Base-by-base conservation (phyloP, 2,113 vertebrate species). In the Zosterops borbonicus region DNA sequence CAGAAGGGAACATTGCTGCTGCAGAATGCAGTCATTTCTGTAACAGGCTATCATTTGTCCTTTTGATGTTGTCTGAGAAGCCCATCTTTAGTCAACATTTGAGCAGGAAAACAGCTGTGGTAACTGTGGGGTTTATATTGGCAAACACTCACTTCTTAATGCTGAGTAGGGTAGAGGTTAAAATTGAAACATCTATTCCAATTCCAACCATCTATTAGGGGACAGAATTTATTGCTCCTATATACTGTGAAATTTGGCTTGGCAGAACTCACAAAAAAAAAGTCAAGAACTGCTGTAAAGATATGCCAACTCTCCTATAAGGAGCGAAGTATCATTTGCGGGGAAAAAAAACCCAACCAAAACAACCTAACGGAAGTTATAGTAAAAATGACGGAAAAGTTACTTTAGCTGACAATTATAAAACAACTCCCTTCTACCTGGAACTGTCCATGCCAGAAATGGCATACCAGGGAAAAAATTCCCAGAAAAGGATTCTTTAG, bases 81-180 rank as follows among this genome's bases (percentile, higher is more conserved):
- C 24, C 67, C 56, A 52, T 78, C 49, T 95, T 89, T 53, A 87
- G 63, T 31, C 41, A 42, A 58, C 20, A 14, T 56, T 49, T 85
- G 41, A 91, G 62, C 29, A 94, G 59, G 63, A 92, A 92, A 96
- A 88, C 79, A 92, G n/a, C 68, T 77, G 70, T 85, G 24, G 67
- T 59, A 83, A 58, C 42, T 41, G 8, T 49, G 59, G 68, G 35
- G 71, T 80, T 95, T 93, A 18, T 83, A 53, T 16, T 90, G 92
- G 92, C 92, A 92, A 92, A 59, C 33, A 83, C 41, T 77, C 67
- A 67, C 35, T 77, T 92, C 56, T 89, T 90, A 92, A 83, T 80
- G 64, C 19, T 88, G 59, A 86, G 63, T 71, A 69, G 18, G 29
- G 41, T 35, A 79, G 58, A 90, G 37, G 85, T 87, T 92, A 90